phyloP scores from a whole-genome alignment of 2,797 vertebrate genomes.

The Microhierax caerulescens region DNA sequence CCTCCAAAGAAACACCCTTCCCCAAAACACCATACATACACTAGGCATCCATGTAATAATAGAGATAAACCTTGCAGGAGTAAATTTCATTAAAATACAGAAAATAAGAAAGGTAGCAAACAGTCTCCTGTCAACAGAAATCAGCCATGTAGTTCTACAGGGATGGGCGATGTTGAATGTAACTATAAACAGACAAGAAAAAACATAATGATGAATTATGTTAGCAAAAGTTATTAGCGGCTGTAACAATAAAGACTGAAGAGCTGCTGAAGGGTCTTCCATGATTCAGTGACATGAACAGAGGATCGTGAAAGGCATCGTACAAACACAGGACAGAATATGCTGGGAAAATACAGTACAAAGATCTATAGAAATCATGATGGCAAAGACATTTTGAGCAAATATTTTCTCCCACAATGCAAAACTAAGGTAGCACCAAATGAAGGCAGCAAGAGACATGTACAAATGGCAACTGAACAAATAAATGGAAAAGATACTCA shows the following conservation, averaged over 20 bases:
- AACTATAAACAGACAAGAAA: background rate
- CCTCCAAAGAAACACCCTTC: background rate
- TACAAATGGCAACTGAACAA: background rate
- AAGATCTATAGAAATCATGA: background rate
- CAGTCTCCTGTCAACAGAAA: background rate
- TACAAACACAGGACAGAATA: background rate
- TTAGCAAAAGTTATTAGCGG: background rate
- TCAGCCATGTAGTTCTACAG: background rate
- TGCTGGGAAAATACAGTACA: background rate
- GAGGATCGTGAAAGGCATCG: background rate
- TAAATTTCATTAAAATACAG: background rate
- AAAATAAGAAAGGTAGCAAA: background rate
- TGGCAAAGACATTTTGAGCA: background rate
- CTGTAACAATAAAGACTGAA: background rate
- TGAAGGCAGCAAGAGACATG: background rate
- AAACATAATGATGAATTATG: background rate
- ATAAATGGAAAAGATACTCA: background rate
- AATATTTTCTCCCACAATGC: background rate
- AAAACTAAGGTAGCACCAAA: background rate
- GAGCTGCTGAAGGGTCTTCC: background rate
- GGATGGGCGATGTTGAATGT: background rate
- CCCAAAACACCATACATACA: background rate
- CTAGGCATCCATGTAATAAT: rapidly evolving
- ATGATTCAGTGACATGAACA: background rate
- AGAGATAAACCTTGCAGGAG: background rate